Conservation (phyloP, 2,113 vertebrate species). For the Psettodes erumei region DNA sequence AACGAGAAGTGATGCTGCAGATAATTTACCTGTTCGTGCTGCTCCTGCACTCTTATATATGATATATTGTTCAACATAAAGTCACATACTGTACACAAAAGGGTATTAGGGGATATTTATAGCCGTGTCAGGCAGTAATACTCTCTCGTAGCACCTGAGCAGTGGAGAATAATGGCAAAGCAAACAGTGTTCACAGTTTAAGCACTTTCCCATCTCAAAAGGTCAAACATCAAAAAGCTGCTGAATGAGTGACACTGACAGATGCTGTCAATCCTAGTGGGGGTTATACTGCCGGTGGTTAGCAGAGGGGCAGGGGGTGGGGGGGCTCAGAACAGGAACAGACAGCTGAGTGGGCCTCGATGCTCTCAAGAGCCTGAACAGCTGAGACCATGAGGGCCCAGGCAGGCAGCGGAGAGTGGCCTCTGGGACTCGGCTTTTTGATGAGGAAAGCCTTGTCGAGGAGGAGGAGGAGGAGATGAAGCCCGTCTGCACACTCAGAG, state of each 20-base stretch:
- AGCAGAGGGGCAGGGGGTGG: conserved; percentile 13
- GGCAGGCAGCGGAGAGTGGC: conserved; percentile 20
- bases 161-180: conserved; percentile 36
- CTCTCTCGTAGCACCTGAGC: conserved; percentile 11
- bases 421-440: conserved; percentile 55
- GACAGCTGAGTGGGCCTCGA: conserved; percentile 72
- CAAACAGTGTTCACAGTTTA: conserved; percentile 42
- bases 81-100: background rate
- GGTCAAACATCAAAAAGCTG: conserved; percentile 72
- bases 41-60: background rate
- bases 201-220: conserved; percentile 42
- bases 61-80: conserved; percentile 29
- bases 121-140: background rate
- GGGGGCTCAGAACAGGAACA: conserved; percentile 39
- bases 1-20: conserved; percentile 40
- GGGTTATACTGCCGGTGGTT: conserved; percentile 54
- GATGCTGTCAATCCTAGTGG: conserved; percentile 69
- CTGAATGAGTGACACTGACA: conserved; percentile 74
- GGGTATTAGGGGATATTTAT: conserved; percentile 20
- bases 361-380: conserved; percentile 69
- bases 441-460: conserved; percentile 55
- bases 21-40: conserved; percentile 14
- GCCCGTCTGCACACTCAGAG: conserved; percentile 50
- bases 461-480: conserved; percentile 44
- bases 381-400: conserved; percentile 64